Base-by-base conservation (phyloP, 2,797 vertebrate genomes). In the Gallirallus australis region DNA sequence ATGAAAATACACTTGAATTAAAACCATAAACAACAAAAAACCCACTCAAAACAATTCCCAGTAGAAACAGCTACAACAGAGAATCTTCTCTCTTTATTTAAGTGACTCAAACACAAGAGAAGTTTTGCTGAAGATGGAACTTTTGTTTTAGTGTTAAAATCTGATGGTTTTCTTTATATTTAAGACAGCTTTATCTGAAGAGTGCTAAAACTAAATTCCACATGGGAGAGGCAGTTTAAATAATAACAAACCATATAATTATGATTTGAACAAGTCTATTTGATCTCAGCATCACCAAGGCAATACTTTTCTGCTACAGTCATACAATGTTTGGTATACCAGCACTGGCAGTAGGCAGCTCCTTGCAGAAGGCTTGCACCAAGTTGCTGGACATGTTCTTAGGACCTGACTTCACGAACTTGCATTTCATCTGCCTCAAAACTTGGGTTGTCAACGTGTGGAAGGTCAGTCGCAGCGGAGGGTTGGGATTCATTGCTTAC, bases 371-470 rank as follows among this genome's bases (percentile, higher is more conserved):
- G 77, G 37, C 86, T 97, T 90, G 82, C 81, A 86, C 94, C 82
- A 19, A 3, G 48, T 77, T 89, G 70, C 94, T 59, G 64, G 68
- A 79, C 40, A 65, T 5, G 50, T 68, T 82, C 68, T 98, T 96
- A 98, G 56, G 97, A 96, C 12, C 88, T 97, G 84, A 95, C 95
- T 90, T 97, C 97, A 85, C 2, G n/a, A 79, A 77, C 71, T 42
- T 92, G 93, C 31, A 84, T 79, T 86, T 98, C 98, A 6, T 99
- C 98, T 72, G 96, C 97, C 94, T 98, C 98, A 87, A 99, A 99
- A 42, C 97, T 98, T 52, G 98, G 98, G 94, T 99, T 99, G 96
- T 99, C 98, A 76, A 98, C 87, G 0, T 98, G 98, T n/a, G 98
- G 98, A 89, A 98, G 97, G n/a, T 93, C 91, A 37, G 97, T 95